A percentile compares a stretch with the other conserved stretches of the same genome.
phyloP scores from a whole-genome alignment of 2,888 invertebrate genomes.

The Amblyteles armatorius region DNA sequence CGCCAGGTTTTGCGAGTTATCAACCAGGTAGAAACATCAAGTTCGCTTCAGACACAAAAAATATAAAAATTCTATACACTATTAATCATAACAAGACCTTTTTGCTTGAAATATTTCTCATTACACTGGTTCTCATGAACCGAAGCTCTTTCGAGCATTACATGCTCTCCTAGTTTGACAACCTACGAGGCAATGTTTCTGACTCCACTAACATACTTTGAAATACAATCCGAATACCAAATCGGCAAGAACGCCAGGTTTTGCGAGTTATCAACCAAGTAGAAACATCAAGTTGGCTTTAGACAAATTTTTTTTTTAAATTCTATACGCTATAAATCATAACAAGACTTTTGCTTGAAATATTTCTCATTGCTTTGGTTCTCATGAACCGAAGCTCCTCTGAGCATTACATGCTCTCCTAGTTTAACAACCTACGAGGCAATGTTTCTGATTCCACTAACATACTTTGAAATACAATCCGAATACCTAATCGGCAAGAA shows the following conservation, averaged over 20 bases:
- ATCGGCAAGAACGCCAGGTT: not conserved
- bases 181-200: no score
- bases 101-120: no score
- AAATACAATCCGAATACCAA: not conserved
- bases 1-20: not conserved
- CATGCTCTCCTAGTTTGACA: no score
- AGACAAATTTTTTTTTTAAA: no score
- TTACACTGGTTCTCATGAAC: no score
- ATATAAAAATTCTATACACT: not conserved
- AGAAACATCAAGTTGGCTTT: not conserved
- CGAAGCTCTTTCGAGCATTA: no score
- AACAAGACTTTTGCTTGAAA: not conserved
- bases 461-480: not conserved
- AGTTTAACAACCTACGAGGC: not conserved
- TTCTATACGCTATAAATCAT: not conserved
- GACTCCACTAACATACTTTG: no score
- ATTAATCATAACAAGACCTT: slow-evolving; percentile 14
- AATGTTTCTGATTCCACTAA: not conserved
- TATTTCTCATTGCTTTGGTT: not conserved
- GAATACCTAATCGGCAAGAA: not conserved
- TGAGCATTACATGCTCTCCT: not conserved
- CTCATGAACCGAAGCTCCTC: not conserved
- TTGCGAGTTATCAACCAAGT: not conserved
- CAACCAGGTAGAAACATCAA: not conserved
- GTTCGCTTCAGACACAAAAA: not conserved